These are phyloP conservation scores for Raja brachyura DNA, from an alignment of 2,113 vertebrate genomes.

Conservation along the genomic window DNA sequence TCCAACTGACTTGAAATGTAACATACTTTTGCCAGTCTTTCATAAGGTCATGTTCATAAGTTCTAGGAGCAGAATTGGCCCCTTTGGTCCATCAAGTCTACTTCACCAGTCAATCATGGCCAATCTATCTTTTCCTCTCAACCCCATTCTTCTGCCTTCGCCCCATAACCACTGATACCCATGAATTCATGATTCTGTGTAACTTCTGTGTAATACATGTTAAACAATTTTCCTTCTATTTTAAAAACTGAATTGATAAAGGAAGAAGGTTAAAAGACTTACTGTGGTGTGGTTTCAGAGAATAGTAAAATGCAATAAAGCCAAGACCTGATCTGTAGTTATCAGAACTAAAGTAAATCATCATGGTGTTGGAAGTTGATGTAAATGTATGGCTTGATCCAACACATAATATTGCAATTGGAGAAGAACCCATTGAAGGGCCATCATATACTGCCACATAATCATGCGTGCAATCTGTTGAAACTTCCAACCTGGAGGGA, in stretches of 20 bases:
- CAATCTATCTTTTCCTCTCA: too few relatives aligned
- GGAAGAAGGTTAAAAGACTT: neutral
- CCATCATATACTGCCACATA: conserved; percentile 68
- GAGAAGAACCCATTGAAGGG: conserved; percentile 42
- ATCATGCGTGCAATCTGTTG: conserved; percentile 64
- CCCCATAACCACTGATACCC: too few relatives aligned
- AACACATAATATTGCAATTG: conserved; percentile 48
- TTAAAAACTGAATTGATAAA: neutral
- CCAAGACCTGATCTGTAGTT: conserved; percentile 9
- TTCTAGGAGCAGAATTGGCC: too few relatives aligned
- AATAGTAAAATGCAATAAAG: conserved; percentile 48
- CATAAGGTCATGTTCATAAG: neutral
- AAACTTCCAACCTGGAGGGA: conserved; percentile 62
- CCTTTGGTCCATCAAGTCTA: too few relatives aligned
- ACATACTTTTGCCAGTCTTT: neutral
- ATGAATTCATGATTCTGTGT: too few relatives aligned
- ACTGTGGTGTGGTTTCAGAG: conserved; percentile 29
- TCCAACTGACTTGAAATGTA: neutral
- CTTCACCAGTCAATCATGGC: too few relatives aligned
- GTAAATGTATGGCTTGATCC: conserved; percentile 35
- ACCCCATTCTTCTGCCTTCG: too few relatives aligned
- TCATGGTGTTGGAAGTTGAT: conserved; percentile 52
- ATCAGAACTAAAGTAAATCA: conserved; percentile 49
- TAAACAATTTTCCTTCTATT: neutral
- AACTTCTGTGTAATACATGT: neutral